These are phyloP conservation scores for Antedon mediterranea DNA, from an alignment of 53 echinoderm and acorn worm species.

Conservation along the genomic window DNA sequence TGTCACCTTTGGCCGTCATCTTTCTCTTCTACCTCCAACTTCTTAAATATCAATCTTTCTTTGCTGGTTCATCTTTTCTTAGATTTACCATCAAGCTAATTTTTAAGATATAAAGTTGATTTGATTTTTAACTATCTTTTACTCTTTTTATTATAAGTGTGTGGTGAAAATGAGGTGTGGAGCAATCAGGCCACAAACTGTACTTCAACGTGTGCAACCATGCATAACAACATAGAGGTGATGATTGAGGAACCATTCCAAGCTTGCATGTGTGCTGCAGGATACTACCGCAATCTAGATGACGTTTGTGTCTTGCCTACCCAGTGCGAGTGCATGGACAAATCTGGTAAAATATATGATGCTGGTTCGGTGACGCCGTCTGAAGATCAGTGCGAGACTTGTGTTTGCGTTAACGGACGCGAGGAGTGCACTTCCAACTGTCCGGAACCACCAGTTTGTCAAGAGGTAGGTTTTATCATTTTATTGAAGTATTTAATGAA, in stretches of 20 bases:
- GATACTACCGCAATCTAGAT: slow-evolving; percentile 39
- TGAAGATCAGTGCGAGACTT: slow-evolving; percentile 33
- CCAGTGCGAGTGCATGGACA: slow-evolving; percentile 53
- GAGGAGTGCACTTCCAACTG: slow-evolving; percentile 31
- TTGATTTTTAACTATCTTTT: background rate
- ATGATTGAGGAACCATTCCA: slow-evolving; percentile 4
- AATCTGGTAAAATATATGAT: slow-evolving; percentile 20
- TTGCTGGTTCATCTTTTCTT: too few species aligned
- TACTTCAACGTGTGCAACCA: background rate
- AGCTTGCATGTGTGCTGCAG: slow-evolving; percentile 14
- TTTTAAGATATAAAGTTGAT: background rate
- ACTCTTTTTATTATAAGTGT: slow-evolving; percentile 11
- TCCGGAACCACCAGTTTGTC: slow-evolving; percentile 25
- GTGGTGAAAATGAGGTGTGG: slow-evolving; percentile 50
- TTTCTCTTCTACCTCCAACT: too few species aligned
- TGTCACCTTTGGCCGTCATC: too few species aligned
- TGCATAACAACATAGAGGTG: slow-evolving; percentile 7
- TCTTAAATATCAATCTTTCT: too few species aligned
- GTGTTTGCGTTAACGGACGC: slow-evolving; percentile 33
- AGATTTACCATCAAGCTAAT: background rate
- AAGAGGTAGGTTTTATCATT: slow-evolving; percentile 27
- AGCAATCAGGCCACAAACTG: slow-evolving; percentile 24
- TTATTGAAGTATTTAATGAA: too few species aligned
- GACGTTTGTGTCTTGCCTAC: slow-evolving; percentile 33
- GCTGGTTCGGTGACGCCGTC: slow-evolving; percentile 27